Percentiles rank a stretch among this genome's conserved stretches.
phyloP scores from a whole-genome alignment of 1,140 invertebrate species.

The Popillia japonica region DNA sequence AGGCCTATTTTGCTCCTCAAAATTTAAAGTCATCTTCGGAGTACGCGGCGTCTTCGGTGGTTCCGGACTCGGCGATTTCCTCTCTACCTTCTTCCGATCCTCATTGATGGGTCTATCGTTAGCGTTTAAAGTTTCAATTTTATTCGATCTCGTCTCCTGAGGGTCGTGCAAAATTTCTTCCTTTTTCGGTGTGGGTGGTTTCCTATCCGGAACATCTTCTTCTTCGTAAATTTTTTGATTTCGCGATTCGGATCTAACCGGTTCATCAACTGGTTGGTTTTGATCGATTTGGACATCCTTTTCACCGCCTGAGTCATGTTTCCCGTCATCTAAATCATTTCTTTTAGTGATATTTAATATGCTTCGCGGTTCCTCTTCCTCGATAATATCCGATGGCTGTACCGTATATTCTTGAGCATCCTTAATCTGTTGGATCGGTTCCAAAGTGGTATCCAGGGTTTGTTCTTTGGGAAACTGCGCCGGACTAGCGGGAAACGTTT shows the following conservation, averaged over 20 bases:
- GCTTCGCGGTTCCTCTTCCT: constrained; percentile 22
- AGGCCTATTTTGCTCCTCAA: constrained; percentile 33
- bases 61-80: constrained; percentile 10
- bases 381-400: constrained; percentile 18
- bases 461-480: constrained; percentile 40
- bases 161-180: background rate
- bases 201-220: constrained; percentile 44
- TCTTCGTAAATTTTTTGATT: constrained; percentile 52
- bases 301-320: background rate
- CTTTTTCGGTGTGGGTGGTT: background rate
- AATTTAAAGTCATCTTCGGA: constrained; percentile 33
- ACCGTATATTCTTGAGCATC: background rate
- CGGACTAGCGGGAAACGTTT: constrained; percentile 47
- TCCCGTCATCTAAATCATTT: background rate
- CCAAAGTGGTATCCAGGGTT: constrained; percentile 48
- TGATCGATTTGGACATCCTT: background rate
- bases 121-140: background rate
- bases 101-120: background rate
- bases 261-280: background rate
- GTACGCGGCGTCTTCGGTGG: constrained; percentile 15
- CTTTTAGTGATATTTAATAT: background rate
- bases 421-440: background rate
- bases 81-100: background rate
- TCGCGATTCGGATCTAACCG: constrained; percentile 50
- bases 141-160: background rate